Evolutionary conservation across 1,140 invertebrate genomes (phyloP), one percentile per base, ranked within the genome.

Genomic region (Drosophila nigromelanica): DNA sequence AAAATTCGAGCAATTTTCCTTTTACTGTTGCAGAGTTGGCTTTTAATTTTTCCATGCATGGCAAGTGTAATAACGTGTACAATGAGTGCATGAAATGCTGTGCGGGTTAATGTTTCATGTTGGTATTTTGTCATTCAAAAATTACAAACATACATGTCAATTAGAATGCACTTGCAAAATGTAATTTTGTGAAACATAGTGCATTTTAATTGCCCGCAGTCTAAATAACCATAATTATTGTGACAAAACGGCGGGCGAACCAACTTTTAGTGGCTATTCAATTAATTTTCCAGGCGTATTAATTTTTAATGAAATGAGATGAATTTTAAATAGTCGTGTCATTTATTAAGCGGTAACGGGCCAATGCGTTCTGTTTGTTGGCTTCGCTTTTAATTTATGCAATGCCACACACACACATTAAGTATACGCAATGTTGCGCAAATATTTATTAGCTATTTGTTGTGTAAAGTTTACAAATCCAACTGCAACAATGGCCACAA

Each of bases 381-480:
- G 51, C 18, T 35, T 48, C 51, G 30, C 56, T 27, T 81, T 81
- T 76, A 87, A 86, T 87, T 86, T 87, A 87, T 87, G 71, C 81
- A 78, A 48, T 42, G 30, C 52, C 63, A 71, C 59, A 58, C 21
- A 56, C 48, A 66, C 45, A 43, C 55, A 78, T 78, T 67, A 78
- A 50, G 85, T 70, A 86, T 87, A 82, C 78, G 82, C 82, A 82
- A 62, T 35, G 72, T 76, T 87, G 83, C 60, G 43, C 75, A 87
- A 87, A 79, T 86, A 82, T 87, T 86, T 86, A 86, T 86, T 87
- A 76, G 75, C 71, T 76, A 69, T 75, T 56, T 39, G 21, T 47
- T 76, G 50, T 48, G 64, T 72, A 21, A 54, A 70, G 43, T 64
- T 50, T n/a, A 52, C 39, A 54, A 30, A 52, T 52, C 37, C 40